Evolutionary conservation across 2,797 vertebrate genomes (phyloP).

Genomic region (Gobio occitaniae): DNA sequence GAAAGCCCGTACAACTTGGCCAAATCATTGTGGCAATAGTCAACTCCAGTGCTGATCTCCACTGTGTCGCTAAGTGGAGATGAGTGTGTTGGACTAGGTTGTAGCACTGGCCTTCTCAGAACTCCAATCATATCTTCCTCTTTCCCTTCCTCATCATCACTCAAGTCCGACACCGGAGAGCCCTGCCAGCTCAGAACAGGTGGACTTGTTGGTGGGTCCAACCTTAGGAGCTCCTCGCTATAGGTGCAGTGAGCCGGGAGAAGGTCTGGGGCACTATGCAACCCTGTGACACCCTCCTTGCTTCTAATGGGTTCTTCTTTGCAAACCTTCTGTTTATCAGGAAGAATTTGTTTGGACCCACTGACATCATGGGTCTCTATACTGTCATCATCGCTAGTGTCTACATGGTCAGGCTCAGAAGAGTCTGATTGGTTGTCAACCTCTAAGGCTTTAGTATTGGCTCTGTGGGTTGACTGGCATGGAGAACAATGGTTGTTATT

Average conservation of each 20-base stretch:
- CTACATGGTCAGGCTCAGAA: slow-evolving; percentile 38
- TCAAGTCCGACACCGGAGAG: slow-evolving; percentile 76
- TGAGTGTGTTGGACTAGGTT: slow-evolving; percentile 77
- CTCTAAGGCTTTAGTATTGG: slow-evolving; percentile 54
- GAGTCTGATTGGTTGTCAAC: slow-evolving; percentile 44
- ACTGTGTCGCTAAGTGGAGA: slow-evolving; percentile 67
- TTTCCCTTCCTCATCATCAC: slow-evolving; percentile 78
- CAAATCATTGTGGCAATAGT: slow-evolving; percentile 55
- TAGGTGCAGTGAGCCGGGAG: slow-evolving; percentile 77
- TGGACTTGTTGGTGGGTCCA: slow-evolving; percentile 79
- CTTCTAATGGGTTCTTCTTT: slow-evolving; percentile 1
- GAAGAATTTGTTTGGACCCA: not conserved
- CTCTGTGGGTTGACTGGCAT: slow-evolving; percentile 67
- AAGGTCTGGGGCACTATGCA: slow-evolving; percentile 77
- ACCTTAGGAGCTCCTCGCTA: slow-evolving; percentile 69
- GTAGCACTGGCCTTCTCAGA: slow-evolving; percentile 76
- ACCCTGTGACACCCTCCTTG: slow-evolving; percentile 61
- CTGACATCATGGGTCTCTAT: slow-evolving; percentile 8
- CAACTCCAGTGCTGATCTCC: slow-evolving; percentile 36
- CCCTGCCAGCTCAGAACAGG: slow-evolving; percentile 84
- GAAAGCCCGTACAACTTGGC: slow-evolving; percentile 59
- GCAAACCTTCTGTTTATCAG: slow-evolving; percentile 14
- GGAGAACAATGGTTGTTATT: slow-evolving; percentile 57
- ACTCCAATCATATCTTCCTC: slow-evolving; percentile 68
- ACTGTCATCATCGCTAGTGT: slow-evolving; percentile 46